A percentile compares a stretch with the other conserved stretches of the same genome.
Evolutionary conservation across 2,797 vertebrate genomes (phyloP).

Genomic region (Echiichthys vipera): DNA sequence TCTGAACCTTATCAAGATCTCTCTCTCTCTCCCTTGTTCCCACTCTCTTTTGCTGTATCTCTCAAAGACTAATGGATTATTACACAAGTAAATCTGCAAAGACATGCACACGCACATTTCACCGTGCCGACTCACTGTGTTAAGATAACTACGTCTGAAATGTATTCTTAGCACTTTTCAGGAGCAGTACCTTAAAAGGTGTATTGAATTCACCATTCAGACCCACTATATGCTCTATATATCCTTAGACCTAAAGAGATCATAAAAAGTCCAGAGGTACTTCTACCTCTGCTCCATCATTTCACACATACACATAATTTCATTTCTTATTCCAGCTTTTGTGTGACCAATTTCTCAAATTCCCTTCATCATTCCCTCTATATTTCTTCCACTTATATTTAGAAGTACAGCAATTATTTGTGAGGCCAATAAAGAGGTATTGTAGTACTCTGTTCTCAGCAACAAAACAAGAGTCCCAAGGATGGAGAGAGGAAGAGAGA

Average conservation of each 20-base stretch:
- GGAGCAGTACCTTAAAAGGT: not conserved
- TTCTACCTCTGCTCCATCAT: not conserved
- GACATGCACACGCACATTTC: constrained; percentile 4
- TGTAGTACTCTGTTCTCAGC: constrained; percentile 48
- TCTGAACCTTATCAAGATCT: constrained; percentile 85
- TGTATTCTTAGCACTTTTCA: not conserved
- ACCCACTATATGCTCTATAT: not conserved
- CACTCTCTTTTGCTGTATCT: not conserved
- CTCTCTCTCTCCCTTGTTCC: constrained; percentile 71
- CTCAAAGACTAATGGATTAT: constrained; percentile 19
- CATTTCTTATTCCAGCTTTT: not conserved
- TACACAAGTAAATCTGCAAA: not conserved
- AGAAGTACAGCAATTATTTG: constrained; percentile 39
- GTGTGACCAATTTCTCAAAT: not conserved
- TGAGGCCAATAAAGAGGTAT: constrained; percentile 47
- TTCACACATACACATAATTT: no score
- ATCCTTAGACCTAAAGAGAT: not conserved
- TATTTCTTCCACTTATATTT: constrained; percentile 32
- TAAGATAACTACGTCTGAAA: constrained; percentile 2
- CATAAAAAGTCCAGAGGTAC: not conserved
- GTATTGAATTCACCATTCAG: not conserved
- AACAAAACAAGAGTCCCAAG: constrained; percentile 48
- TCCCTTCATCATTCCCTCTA: not conserved
- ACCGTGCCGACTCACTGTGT: not conserved
- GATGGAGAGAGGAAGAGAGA: constrained; percentile 50